Evolutionary conservation across 2,113 vertebrate genomes (phyloP).

Genomic region (Caracal caracal): DNA sequence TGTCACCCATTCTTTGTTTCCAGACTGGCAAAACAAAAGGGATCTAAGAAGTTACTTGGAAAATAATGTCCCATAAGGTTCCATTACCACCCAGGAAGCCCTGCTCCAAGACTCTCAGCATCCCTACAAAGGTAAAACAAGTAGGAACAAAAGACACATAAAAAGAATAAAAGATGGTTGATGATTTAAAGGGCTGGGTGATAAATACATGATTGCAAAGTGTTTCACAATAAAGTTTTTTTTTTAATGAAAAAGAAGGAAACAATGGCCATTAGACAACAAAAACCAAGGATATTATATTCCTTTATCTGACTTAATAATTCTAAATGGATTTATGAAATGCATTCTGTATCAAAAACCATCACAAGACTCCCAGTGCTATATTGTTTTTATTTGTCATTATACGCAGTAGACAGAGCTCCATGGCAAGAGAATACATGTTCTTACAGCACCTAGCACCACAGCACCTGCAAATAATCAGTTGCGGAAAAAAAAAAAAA

Average conservation of each 20-base stretch:
- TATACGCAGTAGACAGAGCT: not conserved
- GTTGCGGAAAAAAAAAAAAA: not conserved
- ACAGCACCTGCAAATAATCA: slow-evolving; percentile 67
- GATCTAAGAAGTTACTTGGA: not conserved
- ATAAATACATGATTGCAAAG: not conserved
- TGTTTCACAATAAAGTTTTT: slow-evolving; percentile 39
- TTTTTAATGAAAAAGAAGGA: not conserved
- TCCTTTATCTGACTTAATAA: slow-evolving; percentile 61
- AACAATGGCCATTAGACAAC: slow-evolving; percentile 28
- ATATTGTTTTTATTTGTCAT: slow-evolving; percentile 53
- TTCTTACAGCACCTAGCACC: not conserved
- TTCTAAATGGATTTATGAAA: slow-evolving; percentile 63
- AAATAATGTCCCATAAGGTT: not conserved
- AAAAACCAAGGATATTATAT: slow-evolving; percentile 29
- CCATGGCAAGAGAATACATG: not conserved
- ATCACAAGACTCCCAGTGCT: not conserved
- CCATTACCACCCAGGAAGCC: not conserved
- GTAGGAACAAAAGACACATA: not conserved
- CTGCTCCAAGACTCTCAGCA: not conserved
- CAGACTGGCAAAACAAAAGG: not conserved
- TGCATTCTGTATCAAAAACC: not conserved
- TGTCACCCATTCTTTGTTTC: not conserved
- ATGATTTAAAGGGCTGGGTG: not conserved
- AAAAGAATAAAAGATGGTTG: not conserved
- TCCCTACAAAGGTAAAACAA: not conserved